A percentile compares a stretch with the other conserved stretches of the same genome.
These are phyloP conservation scores for Natrix natrix DNA, from an alignment of 2,797 vertebrate genomes.

Conservation along the genomic window DNA sequence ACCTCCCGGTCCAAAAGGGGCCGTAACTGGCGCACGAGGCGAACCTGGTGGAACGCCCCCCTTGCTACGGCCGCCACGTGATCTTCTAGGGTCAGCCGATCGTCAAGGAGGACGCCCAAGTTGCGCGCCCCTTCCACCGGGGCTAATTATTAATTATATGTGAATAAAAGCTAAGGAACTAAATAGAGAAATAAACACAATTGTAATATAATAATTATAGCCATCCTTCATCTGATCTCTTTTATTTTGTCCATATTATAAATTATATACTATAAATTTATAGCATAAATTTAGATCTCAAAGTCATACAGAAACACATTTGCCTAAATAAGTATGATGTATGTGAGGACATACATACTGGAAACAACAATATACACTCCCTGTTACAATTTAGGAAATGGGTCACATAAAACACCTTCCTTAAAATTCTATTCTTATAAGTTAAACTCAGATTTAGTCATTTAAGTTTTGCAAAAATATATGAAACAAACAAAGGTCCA, in stretches of 20 bases:
- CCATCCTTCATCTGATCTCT: constrained; percentile 64
- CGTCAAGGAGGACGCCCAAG: too few species aligned
- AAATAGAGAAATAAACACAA: constrained; percentile 67
- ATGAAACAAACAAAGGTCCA: neutral
- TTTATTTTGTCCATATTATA: constrained; percentile 61
- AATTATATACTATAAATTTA: constrained; percentile 12
- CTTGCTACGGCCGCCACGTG: too few species aligned
- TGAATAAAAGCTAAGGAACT: neutral
- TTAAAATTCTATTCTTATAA: neutral
- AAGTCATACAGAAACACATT: constrained; percentile 51
- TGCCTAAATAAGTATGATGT: constrained; percentile 17
- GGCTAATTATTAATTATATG: neutral
- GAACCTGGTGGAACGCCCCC: too few species aligned
- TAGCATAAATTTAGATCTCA: constrained; percentile 60
- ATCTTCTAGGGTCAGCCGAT: too few species aligned
- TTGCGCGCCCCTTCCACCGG: too few species aligned
- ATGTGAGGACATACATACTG: constrained; percentile 33
- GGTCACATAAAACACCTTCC: neutral
- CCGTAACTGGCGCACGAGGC: too few species aligned
- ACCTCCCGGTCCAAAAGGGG: too few species aligned
- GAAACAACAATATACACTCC: constrained; percentile 29
- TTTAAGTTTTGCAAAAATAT: neutral
- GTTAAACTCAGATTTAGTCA: neutral
- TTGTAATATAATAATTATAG: constrained; percentile 68
- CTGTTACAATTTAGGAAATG: constrained; percentile 26